Evolutionary conservation across 2,888 invertebrate genomes (phyloP), one percentile per base, ranked within the genome.

Genomic region (Netelia melanura): DNA sequence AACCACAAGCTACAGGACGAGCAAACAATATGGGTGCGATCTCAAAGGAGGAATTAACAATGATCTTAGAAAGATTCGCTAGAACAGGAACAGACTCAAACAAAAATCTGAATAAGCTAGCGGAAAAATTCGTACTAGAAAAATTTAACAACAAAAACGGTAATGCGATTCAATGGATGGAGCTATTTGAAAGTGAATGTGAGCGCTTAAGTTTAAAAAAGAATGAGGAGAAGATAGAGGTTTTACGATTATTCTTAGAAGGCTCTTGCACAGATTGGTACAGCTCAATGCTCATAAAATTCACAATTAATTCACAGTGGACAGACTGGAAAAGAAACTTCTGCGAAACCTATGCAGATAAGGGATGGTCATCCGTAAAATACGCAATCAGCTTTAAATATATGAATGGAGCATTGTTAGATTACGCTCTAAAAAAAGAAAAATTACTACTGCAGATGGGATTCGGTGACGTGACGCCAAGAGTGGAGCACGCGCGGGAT

Each of bases 11-110:
- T 65, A 30, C 58, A 67, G 65, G 30, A 38, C 77, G 54, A 65
- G 54, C 77, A 67, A 43, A 54, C 67, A 65, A 48, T 52, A 54
- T 54, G 25, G 56, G 67, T 67, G 56, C 52, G 38, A 67, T 77
- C 68, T 67, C 67, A 67, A 77, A 67, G 43, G 77, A 77, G 54
- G 67, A 77, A 65, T 56, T 77, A 38, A 52, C 52, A 56, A 67
- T 43, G 43, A 78, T 78, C 10, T 43, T 68, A 58, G 78, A 78
- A 68, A 78, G 11, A 78, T 68, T 78, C 54, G 52, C 58, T 78
- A 10, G 10, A 79, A 79, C 61, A 74, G 74, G 44, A 74, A 74
- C 25, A 38, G 38, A 72, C 54, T 11, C 10, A 48, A 48, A 48
- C 54, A 74, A 74, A 74, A 58, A 54, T 30, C 21, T 74, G 10